phyloP scores from a whole-genome alignment of 2,113 vertebrate species.

The Henicopernis longicauda region DNA sequence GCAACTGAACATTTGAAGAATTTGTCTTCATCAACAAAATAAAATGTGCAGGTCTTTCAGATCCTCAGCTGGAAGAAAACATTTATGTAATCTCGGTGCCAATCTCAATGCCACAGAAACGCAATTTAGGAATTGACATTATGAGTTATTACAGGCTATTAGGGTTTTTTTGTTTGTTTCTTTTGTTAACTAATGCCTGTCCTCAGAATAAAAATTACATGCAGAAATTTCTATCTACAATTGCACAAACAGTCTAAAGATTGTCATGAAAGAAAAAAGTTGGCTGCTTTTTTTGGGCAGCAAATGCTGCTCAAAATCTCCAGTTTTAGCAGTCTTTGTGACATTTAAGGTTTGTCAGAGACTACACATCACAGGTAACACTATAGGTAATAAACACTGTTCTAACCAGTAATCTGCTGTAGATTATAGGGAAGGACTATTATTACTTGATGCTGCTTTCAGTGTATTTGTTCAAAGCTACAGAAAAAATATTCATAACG shows the following conservation, averaged over 20 bases:
- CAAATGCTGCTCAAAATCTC: neutral
- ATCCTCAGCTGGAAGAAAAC: neutral
- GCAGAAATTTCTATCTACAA: neutral
- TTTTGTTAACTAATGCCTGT: neutral
- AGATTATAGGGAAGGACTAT: neutral
- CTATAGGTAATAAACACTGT: neutral
- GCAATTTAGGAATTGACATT: neutral
- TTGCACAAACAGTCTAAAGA: no score
- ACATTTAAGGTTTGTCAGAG: neutral
- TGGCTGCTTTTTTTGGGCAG: neutral
- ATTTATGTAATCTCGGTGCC: neutral
- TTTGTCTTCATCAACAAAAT: slow-evolving; percentile 45
- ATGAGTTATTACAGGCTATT: slow-evolving; percentile 22
- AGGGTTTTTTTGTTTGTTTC: neutral
- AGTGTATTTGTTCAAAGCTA: neutral
- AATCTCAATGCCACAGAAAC: neutral
- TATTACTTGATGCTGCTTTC: neutral
- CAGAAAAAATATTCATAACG: neutral
- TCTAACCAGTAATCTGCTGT: neutral
- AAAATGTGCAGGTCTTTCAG: neutral
- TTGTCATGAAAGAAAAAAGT: neutral
- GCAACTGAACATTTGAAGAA: neutral
- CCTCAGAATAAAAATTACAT: neutral
- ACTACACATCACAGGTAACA: neutral
- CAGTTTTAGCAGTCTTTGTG: neutral